These are phyloP conservation scores for Furnarius figulus DNA, from an alignment of 2,113 vertebrate genomes.

Conservation along the genomic window DNA sequence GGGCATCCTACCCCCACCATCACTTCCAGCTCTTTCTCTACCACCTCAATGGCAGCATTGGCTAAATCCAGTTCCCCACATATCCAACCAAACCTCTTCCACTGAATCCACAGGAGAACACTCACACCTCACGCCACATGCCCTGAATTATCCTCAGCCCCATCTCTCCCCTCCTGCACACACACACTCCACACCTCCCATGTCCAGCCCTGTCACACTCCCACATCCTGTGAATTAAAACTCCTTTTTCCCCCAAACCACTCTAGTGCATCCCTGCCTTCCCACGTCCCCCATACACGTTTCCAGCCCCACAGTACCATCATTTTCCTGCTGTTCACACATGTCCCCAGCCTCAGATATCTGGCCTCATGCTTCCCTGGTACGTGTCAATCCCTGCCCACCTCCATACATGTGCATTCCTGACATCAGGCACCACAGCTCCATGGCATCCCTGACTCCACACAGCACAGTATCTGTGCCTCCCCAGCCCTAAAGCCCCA, in stretches of 20 bases:
- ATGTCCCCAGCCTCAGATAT: accelerated
- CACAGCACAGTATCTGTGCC: background rate
- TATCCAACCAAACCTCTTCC: background rate
- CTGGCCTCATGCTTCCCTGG: background rate
- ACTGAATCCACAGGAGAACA: background rate
- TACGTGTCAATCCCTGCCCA: background rate
- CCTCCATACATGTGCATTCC: background rate
- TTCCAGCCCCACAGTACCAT: background rate
- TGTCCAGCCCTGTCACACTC: background rate
- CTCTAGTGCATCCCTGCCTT: background rate
- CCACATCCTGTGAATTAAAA: background rate
- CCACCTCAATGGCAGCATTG: accelerated
- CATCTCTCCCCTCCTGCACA: background rate
- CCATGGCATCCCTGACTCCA: background rate
- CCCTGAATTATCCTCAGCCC: background rate
- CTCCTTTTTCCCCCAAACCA: background rate
- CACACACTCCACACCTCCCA: background rate
- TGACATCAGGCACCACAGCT: background rate
- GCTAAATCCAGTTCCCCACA: background rate
- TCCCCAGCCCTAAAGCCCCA: background rate
- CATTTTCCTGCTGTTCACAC: accelerated
- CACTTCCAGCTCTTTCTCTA: background rate
- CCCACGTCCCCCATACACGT: accelerated
- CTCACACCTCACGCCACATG: accelerated
- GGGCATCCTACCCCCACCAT: background rate